phyloP scores from a whole-genome alignment of 1,140 invertebrate species.

The Penaeus chinensis region DNA sequence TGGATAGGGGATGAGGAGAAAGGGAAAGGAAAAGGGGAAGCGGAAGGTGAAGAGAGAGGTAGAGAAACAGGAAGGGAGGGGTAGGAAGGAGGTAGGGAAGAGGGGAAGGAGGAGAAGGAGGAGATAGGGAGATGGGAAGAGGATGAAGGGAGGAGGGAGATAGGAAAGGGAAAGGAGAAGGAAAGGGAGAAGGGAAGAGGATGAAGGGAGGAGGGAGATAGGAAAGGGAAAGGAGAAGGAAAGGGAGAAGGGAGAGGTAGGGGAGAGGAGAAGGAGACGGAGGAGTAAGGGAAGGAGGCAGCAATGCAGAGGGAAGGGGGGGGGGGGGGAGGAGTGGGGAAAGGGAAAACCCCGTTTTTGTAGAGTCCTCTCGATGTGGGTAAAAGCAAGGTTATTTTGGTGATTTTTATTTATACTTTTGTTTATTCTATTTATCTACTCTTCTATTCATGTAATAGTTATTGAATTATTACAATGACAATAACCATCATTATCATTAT shows the following conservation, averaged over 20 bases:
- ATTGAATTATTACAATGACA: not conserved
- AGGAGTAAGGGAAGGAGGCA: no score
- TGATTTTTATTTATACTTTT: not conserved
- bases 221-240: no score
- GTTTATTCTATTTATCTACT: not conserved
- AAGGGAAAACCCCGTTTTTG: no score
- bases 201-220: no score
- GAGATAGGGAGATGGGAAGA: not conserved
- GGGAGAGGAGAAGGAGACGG: no score
- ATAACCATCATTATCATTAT: constrained; percentile 2
- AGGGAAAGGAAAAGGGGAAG: not conserved
- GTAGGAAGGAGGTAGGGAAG: not conserved
- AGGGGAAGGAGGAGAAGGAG: not conserved
- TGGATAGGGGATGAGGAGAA: not conserved
- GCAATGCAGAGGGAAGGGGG: no score
- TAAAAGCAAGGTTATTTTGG: no score
- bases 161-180: not conserved
- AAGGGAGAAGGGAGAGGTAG: no score
- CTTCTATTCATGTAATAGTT: not conserved
- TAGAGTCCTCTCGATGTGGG: no score
- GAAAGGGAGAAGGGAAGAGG: no score
- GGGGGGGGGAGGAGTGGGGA: no score
- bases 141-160: not conserved
- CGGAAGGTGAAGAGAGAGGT: not conserved
- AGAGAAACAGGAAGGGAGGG: not conserved